Evolutionary conservation across 2,797 vertebrate genomes (phyloP).

Genomic region (Champsocephalus esox): DNA sequence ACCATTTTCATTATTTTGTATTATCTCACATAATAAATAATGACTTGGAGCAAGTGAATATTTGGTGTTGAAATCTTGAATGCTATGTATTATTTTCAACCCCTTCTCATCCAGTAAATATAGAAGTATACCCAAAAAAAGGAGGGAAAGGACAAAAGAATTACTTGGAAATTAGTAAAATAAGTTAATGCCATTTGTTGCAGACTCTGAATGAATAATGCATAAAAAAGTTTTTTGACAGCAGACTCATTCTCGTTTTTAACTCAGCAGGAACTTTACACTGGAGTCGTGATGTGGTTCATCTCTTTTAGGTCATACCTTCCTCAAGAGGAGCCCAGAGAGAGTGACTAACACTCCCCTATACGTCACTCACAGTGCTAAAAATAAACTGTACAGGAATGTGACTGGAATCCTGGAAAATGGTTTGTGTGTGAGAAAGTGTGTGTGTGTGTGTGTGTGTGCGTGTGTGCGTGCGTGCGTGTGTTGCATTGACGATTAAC

Average conservation of each 20-base stretch:
- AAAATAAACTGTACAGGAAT: conserved; percentile 68
- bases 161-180: too few species aligned
- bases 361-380: conserved; percentile 63
- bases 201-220: background rate
- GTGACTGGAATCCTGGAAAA: conserved; percentile 49
- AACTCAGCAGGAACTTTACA: background rate
- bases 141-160: too few species aligned
- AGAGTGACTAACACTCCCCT: conserved; percentile 56
- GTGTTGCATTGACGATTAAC: conserved; percentile 1
- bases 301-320: conserved; percentile 21
- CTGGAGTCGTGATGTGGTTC: conserved; percentile 15
- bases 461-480: background rate
- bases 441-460: background rate
- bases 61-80: too few species aligned
- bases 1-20: too few species aligned
- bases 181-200: background rate
- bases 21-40: too few species aligned
- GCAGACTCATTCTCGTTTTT: background rate
- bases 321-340: conserved; percentile 31
- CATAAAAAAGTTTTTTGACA: background rate
- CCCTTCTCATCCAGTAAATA: too few species aligned
- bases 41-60: too few species aligned
- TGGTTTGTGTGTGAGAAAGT: background rate
- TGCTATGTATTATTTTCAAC: too few species aligned
- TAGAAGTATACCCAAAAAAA: too few species aligned